These are phyloP conservation scores for Salarias fasciatus DNA, from an alignment of 2,797 vertebrate species.

Conservation along the genomic window DNA sequence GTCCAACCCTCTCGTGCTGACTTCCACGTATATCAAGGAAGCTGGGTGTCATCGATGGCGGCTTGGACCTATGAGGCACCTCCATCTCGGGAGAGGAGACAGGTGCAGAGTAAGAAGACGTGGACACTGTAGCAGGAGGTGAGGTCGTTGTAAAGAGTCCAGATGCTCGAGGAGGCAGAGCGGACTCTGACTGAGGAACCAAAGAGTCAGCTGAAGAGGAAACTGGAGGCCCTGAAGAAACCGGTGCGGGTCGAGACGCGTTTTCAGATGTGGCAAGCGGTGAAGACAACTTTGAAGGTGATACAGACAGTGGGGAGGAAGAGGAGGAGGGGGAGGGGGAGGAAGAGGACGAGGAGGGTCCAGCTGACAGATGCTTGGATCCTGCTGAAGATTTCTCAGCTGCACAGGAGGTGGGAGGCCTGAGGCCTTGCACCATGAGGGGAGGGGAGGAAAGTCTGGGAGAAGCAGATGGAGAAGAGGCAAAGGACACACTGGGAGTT, in stretches of 20 bases:
- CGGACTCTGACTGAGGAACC: slow-evolving; percentile 39
- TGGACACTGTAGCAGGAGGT: slow-evolving; percentile 32
- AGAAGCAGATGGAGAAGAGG: slow-evolving; percentile 45
- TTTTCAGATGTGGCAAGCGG: slow-evolving; percentile 36
- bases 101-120: slow-evolving; percentile 53
- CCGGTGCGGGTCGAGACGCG: slow-evolving; percentile 33
- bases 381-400: slow-evolving; percentile 46
- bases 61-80: slow-evolving; percentile 62
- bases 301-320: slow-evolving; percentile 40
- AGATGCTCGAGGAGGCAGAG: slow-evolving; percentile 32
- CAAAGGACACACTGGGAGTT: slow-evolving; percentile 43
- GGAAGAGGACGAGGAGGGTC: slow-evolving; percentile 51
- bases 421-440: slow-evolving; percentile 59
- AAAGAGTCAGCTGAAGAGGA: slow-evolving; percentile 30
- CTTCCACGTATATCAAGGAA: slow-evolving; percentile 38
- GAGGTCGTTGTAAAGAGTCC: slow-evolving; percentile 35
- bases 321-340: slow-evolving; percentile 49
- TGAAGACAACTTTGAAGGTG: slow-evolving; percentile 49
- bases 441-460: slow-evolving; percentile 65
- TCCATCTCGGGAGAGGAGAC: slow-evolving; percentile 60
- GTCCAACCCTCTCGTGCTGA: slow-evolving; percentile 42
- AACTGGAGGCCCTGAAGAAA: slow-evolving; percentile 34
- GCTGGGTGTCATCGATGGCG: slow-evolving; percentile 32
- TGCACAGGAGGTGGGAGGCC: slow-evolving; percentile 36
- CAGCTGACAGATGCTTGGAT: slow-evolving; percentile 42